These are phyloP conservation scores for Rallus crepitans DNA, from an alignment of 2,797 vertebrate genomes.

Conservation along the genomic window DNA sequence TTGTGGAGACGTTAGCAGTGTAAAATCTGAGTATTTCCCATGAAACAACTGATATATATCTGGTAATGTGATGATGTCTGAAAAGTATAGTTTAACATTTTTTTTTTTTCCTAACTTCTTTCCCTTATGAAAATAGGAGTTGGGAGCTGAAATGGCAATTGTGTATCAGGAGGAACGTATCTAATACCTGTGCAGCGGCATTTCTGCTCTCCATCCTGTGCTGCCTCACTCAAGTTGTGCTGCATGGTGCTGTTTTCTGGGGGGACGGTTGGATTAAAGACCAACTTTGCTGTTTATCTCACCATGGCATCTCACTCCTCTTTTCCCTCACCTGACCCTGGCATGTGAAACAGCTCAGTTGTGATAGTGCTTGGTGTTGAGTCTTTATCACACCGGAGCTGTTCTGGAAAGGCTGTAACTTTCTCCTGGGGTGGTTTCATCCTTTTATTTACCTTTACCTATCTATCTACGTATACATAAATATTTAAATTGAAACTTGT, in stretches of 20 bases:
- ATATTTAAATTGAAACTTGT: not conserved
- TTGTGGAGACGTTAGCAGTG: not conserved
- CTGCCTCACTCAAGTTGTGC: not conserved
- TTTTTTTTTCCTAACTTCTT: not conserved
- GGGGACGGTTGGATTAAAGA: not conserved
- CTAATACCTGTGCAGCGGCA: fast-evolving
- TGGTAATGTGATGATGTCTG: not conserved
- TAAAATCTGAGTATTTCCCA: not conserved
- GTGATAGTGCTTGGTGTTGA: not conserved
- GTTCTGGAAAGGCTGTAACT: not conserved
- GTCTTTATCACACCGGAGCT: not conserved
- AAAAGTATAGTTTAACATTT: not conserved
- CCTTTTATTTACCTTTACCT: not conserved
- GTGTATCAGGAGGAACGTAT: not conserved
- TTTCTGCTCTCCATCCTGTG: not conserved
- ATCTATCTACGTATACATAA: not conserved
- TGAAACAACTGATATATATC: not conserved
- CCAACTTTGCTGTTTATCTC: not conserved
- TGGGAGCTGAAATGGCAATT: not conserved
- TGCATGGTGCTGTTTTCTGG: not conserved
- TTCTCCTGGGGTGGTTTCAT: not conserved
- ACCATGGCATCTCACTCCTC: not conserved
- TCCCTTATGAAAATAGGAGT: not conserved
- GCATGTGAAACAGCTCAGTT: fast-evolving
- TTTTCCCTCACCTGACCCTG: not conserved